Base-by-base conservation (phyloP, 2,113 vertebrate species). In the Ageneiosus marmoratus region DNA sequence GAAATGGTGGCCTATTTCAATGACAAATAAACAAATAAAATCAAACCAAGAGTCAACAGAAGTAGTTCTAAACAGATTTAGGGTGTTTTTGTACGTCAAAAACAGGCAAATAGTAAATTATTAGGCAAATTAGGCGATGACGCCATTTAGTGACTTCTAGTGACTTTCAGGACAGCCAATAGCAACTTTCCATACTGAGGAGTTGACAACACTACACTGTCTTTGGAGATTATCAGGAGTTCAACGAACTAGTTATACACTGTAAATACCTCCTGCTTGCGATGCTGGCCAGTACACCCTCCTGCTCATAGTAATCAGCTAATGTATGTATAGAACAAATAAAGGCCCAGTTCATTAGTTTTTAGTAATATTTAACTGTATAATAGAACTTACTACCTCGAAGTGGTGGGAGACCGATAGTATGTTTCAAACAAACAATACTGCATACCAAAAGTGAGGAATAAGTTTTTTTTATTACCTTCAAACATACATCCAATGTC, bases 391-490 rank as follows among this genome's bases (percentile, higher is more conserved):
- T 7, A 11, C 16, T 76, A 32, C 27, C 70, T 70, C 18, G 37
- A n/a, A 11, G 37, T 51, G 3, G n/a, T n/a, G n/a, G n/a, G 2
- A 51, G 44, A 73, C 27, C 3, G 4, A 27, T 15, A 41, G 18
- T 8, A 10, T 2, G 9, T 73, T 73, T 74, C 2, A 75, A 22
- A 34, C 6, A 24, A 24, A 27, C 5, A 20, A 27, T 16, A 51
- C 7, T 55, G 4, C 24, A 27, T 32, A 9, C 11, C 24, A 15
- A 34, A 37, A 46, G 29, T 80, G 82, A 87, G 91, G 89, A 91
- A 88, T 87, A 88, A 90, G 89, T 16, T 44, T n/a, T 90, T 92
- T 87, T 95, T 94, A 94, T 95, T 94, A 92, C 91, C 84, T 89
- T 89, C 89, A 90, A 91, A 90, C 90, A 88, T 87, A 93, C 92